Conservation (phyloP, 2,888 invertebrate species). For the Morinoia aosen region DNA sequence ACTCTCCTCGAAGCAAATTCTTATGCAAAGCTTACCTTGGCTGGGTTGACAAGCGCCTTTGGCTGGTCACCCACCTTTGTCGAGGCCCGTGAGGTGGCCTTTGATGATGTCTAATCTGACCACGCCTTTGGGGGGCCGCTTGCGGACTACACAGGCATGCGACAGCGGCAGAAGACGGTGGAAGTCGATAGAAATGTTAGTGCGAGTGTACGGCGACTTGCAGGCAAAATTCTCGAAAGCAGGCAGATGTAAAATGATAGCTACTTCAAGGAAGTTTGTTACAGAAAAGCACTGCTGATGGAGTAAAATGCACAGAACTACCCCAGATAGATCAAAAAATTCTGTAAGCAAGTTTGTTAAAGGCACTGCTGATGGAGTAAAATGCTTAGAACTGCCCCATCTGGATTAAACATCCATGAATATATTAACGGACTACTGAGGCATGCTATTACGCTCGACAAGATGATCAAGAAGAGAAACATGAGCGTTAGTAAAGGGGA, state of each 20-base stretch:
- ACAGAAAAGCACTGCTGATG: background rate
- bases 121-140: slow-evolving; percentile 25
- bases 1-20: background rate
- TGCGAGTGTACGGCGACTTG: background rate
- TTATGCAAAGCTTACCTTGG: background rate
- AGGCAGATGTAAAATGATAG: background rate
- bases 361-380: too few relatives aligned
- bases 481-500: background rate
- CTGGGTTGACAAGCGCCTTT: background rate
- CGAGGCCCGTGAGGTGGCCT: background rate
- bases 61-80: slow-evolving; percentile 2
- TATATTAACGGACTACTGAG: background rate
- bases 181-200: slow-evolving; percentile 7
- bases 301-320: background rate
- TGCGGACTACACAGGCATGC: slow-evolving; percentile 50
- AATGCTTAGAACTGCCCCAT: background rate
- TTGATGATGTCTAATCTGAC: slow-evolving; percentile 46
- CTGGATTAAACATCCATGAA: background rate
- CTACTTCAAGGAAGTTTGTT: background rate
- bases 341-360: background rate
- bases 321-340: background rate
- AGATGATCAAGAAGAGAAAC: background rate
- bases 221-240: background rate
- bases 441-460: background rate
- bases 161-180: background rate